Evolutionary conservation across 2,888 invertebrate genomes (phyloP), one percentile per base, ranked within the genome.

Genomic region (Ectemnius lituratus): DNA sequence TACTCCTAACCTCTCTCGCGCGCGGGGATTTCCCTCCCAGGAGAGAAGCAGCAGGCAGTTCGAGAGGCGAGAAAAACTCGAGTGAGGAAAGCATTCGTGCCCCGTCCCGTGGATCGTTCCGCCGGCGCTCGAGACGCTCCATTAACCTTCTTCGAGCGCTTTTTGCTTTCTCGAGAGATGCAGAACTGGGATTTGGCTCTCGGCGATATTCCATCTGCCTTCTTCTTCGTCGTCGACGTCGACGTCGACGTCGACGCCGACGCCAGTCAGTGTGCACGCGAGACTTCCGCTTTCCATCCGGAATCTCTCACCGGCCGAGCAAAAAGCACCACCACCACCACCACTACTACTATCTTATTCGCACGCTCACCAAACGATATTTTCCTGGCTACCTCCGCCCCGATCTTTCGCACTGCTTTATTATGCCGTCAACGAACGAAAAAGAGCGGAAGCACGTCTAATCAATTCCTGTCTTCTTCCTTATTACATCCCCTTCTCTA

Each of bases 91-190:
- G 57, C 49, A 69, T 59, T 46, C 68, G 57, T 68, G 64, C 45
- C 66, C 72, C 70, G 70, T 78, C 78, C 37, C 79, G 73, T 74
- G 80, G 79, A 84, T 84, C 84, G 80, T 80, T 82, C 76, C 78
- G 75, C 2, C 23, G 23, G 67, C 59, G 70, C 67, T 70, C 69
- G 73, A 73, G 79, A 82, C 78, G 83, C 80, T 83, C 82, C 82
- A 82, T 82, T 82, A 82, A 83, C 76, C 80, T 82, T 76, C 71
- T 73, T 80, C 74, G 70, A 62, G 60, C 59, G 67, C 69, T 80
- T 81, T 72, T 80, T 76, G 60, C 62, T 5, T 5, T n/a, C 37
- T 46, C 52, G 56, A 66, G 56, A 66, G 75, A 66, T 75, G 62
- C 75, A 65, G 62, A 70, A 63, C 70, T 66, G 75, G 66, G 75